Evolutionary conservation across 2,888 invertebrate species (phyloP), one percentile per base, ranked within the genome.

Genomic region (Pherbina coryleti): DNA sequence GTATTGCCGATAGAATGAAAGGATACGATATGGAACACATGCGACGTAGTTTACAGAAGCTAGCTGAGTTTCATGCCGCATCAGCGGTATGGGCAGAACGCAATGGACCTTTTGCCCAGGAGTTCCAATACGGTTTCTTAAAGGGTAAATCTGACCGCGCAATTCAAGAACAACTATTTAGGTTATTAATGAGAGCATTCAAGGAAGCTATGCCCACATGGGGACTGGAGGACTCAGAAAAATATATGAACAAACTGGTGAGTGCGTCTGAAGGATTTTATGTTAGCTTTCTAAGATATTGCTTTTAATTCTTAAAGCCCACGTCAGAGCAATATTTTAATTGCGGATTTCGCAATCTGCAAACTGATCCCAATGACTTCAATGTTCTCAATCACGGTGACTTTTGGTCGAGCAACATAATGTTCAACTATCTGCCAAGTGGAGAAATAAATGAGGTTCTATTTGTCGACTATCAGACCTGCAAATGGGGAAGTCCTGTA

Each of bases 1-100:
- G 60, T 11, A 89, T 87, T 66, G 74, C 84, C 17, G 84, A 88
- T 77, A 87, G 89, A 0, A 79, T 83, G 0, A 82, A 83, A 2
- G 89, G 89, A 0, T 80, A 87, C 8, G 85, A 88, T 73, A 82
- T 86, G 81, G 75, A 53, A 0, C 88, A 89, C 14, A 86, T 88
- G 81, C 80, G 82, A 14, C 64, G 80, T 3, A 79, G 83, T 1
- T 57, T 89, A 4, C 80, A 78, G 5, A 85, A 85, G 9, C 70
- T 89, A 53, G 89, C 89, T 1, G 85, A 89, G 70, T 84, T 85
- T 31, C 89, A 89, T 84, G 89, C 89, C 3, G 88, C 85, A 0
- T 85, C 86, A 19, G 85, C 84, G 0, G 86, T 87, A 5, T 86
- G 85, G 75, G 82, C 82, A 3, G 85, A 86, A 5, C 79, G 81